Base-by-base conservation (phyloP, 2,888 invertebrate species). In the Ypsolopha scabrella region DNA sequence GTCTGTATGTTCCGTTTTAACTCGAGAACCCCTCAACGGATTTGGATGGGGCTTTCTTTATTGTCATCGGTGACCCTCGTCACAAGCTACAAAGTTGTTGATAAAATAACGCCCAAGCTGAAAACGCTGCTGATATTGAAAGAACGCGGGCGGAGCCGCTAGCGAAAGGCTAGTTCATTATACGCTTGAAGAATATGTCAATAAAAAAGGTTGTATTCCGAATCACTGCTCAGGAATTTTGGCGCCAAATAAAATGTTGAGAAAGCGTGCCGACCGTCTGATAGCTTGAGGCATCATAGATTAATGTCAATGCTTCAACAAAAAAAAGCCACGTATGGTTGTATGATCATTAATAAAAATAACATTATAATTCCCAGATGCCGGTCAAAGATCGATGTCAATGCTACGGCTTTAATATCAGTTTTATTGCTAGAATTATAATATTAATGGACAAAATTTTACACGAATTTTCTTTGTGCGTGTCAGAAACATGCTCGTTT, bases 191-290 rank as follows among this genome's bases (percentile, higher is more conserved):
- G 3, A 41, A 41, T 11, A 41, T 41, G 41, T 41, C 41, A n/a
- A 41, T 13, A 14, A 7, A 41, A 41, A 41, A n/a, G 10, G 7
- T 11, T 41, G 11, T 13, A 41, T 14, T 41, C 0, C 41, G 41
- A 6, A 24, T 24, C 24, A 24, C 4, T 24, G 24, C 24, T 24
- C 68, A 71, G 68, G 78, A 78, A 75, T 80, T 80, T 80, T 78
- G 80, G 80, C 81, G 81, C 81, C 82, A 72, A 71, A 66, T 55
- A 57, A 64, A 64, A 58, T 59, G 59, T 55, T 58, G 79, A 69
- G 81, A 82, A 81, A 82, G 82, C 67, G 64, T 64, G 67, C 58
- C 58, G 67, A 59, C 58, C n/a, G 67, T 64, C 64, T 67, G 56
- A 57, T 57, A 48, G 67, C 78, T 69, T 55, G 60, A 53, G 72